Base-by-base conservation (phyloP, 2,797 vertebrate species). In the Oophaga sylvatica region DNA sequence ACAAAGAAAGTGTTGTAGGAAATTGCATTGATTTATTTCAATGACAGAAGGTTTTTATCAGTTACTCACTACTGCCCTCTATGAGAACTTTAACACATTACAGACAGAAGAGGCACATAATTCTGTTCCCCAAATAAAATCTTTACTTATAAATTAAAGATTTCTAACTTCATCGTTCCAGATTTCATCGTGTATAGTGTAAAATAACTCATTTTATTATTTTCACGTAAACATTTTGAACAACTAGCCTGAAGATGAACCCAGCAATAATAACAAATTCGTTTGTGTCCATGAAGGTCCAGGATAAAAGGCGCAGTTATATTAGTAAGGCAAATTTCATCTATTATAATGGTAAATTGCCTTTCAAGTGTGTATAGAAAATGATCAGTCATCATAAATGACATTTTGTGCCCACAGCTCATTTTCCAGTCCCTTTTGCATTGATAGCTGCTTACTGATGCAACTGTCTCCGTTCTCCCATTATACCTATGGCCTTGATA, bases 341-440 rank as follows among this genome's bases (percentile, higher is more conserved):
- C 75, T 83, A 68, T 87, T 78, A 83, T 78, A 76, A 78, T 78
- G 75, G 86, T 48, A 87, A 87, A 87, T 82, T 83, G 65, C 79
- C 59, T 87, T 83, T 83, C 71, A 83, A 79, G 62, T 83, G 75
- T 87, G 22, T 83, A 73, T 41, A 67, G 48, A 83, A 83, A 83
- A 87, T 87, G 86, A 87, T 76, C 75, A 83, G 86, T 78, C 81
- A 83, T 87, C 80, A 67, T 78, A 83, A 83, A 78, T 87, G 70
- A 83, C 80, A 87, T 87, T 82, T 83, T 67, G 71, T 65, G 62
- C 80, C 85, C 85, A 87, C 79, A 81, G 85, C 68, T 87, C 79
- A 62, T 81, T 87, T 87, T 81, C 79, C 75, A 81, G 85, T 83
- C 73, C 81, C 86, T 70, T 68, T 78, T 83, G 75, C 86, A 83